Conservation (phyloP, 1,140 invertebrate genomes). For the Macrobrachium nipponense region DNA sequence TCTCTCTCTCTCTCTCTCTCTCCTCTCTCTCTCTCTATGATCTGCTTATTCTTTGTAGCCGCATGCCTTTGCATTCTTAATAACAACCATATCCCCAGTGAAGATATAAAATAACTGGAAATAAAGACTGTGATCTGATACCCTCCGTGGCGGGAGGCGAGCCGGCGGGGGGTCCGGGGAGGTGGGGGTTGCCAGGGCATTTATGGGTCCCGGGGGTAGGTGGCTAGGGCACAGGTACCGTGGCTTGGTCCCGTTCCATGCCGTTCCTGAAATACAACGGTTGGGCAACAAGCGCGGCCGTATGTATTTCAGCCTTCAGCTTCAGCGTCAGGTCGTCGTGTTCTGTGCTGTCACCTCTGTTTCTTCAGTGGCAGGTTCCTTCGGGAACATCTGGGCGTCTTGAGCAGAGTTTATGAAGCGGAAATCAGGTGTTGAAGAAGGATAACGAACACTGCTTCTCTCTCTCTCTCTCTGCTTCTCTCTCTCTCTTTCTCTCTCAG, state of each 20-base stretch:
- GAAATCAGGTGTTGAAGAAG: no score
- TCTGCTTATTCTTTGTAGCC: not conserved
- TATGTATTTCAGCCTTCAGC: not conserved
- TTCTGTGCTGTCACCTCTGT: not conserved
- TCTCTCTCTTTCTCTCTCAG: constrained; percentile 27
- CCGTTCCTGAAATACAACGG: constrained; percentile 15
- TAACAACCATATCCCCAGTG: constrained; percentile 25
- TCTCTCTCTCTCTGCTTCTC: no score
- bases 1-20: not conserved
- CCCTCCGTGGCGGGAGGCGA: constrained; percentile 35
- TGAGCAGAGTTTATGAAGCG: no score
- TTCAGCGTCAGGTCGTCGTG: no score
- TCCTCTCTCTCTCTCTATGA: not conserved
- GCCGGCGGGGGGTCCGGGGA: constrained; percentile 49
- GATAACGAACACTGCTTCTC: constrained; percentile 39
- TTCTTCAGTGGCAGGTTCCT: not conserved
- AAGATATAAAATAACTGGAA: constrained; percentile 54
- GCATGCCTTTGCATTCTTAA: constrained; percentile 3
- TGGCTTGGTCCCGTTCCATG: constrained; percentile 38
- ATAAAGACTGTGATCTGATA: constrained; percentile 60
- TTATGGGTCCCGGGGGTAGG: not conserved
- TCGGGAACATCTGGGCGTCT: not conserved
- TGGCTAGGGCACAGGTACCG: constrained; percentile 41
- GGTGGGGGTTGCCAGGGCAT: not conserved
- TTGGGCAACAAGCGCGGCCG: not conserved